Conservation (phyloP, 2,113 vertebrate species). For the Macrotis lagotis region DNA sequence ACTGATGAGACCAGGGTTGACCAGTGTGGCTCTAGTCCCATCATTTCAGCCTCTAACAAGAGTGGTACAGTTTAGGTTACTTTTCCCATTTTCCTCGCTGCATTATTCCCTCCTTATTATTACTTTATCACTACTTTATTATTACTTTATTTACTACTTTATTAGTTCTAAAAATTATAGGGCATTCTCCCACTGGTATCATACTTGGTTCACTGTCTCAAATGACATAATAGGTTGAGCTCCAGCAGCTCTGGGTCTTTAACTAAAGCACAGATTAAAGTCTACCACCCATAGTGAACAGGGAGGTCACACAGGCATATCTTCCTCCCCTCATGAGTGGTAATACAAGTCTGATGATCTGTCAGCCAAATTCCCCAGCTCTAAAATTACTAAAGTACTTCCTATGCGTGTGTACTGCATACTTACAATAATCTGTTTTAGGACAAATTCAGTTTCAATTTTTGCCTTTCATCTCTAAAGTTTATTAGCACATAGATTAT, state of each 20-base stretch:
- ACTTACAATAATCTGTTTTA: background rate
- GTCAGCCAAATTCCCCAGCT: background rate
- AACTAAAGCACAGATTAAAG: background rate
- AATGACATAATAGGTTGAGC: background rate
- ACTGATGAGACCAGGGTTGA: background rate
- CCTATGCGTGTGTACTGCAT: background rate
- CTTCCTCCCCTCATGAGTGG: background rate
- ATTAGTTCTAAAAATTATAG: background rate
- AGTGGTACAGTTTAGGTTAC: background rate
- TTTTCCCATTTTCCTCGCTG: background rate
- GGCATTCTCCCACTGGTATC: background rate
- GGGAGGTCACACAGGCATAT: background rate
- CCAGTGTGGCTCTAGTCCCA: no score
- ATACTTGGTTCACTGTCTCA: background rate
- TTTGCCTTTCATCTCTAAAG: conserved; percentile 15
- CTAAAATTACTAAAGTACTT: background rate
- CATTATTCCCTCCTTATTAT: background rate
- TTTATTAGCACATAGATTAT: background rate
- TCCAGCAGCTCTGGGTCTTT: background rate
- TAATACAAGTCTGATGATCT: background rate
- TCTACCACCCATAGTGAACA: background rate
- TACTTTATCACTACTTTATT: background rate
- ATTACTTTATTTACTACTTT: background rate
- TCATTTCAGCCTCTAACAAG: background rate
- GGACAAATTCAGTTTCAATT: background rate